Base-by-base conservation (phyloP, 2,113 vertebrate genomes). In the Ceuthmochares aereus region DNA sequence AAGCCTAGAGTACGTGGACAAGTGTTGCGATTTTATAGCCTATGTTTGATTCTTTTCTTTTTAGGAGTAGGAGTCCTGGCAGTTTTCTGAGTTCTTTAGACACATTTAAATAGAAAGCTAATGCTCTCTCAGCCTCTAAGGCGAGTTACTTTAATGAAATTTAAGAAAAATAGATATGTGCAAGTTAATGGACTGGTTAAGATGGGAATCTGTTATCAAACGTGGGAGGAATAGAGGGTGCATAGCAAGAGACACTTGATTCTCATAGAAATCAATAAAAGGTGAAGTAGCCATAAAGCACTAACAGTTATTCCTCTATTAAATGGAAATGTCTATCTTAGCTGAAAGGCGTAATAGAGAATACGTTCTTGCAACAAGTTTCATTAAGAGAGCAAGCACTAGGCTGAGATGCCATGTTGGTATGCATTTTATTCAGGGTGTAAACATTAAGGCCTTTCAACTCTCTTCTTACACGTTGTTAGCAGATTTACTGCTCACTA, bases 71-170 rank as follows among this genome's bases (percentile, higher is more conserved):
- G 20, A 78, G 9, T 23, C 23, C 64, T 83, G 49, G 62, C 58
- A 93, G 75, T 49, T 92, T 92, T 56, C 67, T 52, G 67, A 83
- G 54, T 60, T 88, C 49, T 83, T 92, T 6, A 85, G 49, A 83
- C 64, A 82, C 43, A 76, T 83, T 82, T 96, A 90, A 95, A 92
- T 34, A 93, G 54, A 86, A 86, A 93, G 40, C 21, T 73, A 85
- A 72, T 52, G 43, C 26, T 88, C 47, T 79, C 26, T 40, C 63
- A n/a, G 25, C 73, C 67, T 85, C 75, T 83, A n/a, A 92, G 26
- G 43, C 47, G 29, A 90, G 75, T 52, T 90, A 77, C 45, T 87
- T 87, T 40, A 66, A 85, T 52, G 51, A 88, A 90, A 90, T 92
- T 11, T 34, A 76, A 36, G 9, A 18, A 55, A 79, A 94, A 67